Evolutionary conservation across 2,113 vertebrate species (phyloP).

Genomic region (Acrocephalus kingi): DNA sequence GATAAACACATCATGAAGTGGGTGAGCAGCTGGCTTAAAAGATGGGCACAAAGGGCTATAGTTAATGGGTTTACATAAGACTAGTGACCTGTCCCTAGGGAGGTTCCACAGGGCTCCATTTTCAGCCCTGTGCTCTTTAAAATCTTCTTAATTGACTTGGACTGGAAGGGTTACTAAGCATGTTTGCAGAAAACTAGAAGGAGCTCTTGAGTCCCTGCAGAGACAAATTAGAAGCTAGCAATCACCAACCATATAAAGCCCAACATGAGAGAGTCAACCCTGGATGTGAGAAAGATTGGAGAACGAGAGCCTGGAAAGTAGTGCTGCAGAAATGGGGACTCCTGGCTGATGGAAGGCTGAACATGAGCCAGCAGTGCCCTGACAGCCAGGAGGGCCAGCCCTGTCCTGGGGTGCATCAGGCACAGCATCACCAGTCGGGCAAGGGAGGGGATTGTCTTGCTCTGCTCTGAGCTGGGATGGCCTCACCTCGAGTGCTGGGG

Average conservation of each 20-base stretch:
- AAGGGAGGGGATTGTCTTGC: not conserved
- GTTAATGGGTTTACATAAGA: not conserved
- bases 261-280: not conserved
- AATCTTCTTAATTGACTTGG: not conserved
- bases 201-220: not conserved
- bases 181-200: not conserved
- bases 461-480: not conserved
- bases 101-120: not conserved
- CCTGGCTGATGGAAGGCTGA: fast-evolving
- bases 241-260: not conserved
- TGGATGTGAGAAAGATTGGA: fast-evolving
- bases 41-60: not conserved
- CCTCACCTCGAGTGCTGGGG: not conserved
- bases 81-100: not conserved
- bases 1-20: not conserved
- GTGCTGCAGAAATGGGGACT: fast-evolving
- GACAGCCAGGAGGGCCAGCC: not conserved
- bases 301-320: not conserved
- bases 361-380: not conserved
- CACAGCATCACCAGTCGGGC: fast-evolving
- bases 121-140: not conserved
- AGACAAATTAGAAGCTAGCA: not conserved
- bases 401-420: not conserved
- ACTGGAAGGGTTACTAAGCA: not conserved
- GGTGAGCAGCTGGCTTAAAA: not conserved